Evolutionary conservation across 2,797 vertebrate genomes (phyloP), one percentile per base, ranked within the genome.

Genomic region (Selene dorsalis): DNA sequence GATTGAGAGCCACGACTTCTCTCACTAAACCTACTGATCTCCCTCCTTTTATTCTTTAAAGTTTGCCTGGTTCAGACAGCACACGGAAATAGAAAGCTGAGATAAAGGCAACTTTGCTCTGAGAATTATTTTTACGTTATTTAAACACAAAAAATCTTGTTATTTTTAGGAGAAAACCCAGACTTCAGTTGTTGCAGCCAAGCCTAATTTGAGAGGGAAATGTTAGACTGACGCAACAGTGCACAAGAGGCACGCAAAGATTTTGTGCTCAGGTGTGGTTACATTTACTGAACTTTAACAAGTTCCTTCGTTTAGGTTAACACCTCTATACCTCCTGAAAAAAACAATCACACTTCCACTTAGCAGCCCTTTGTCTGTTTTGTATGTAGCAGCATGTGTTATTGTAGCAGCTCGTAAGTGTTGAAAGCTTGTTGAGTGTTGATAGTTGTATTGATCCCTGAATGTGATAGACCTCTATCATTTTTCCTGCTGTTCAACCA

Each of bases 11-110:
- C 10, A 26, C 38, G 67, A 81, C 68, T 70, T 55, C 26, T 76
- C 69, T 59, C 41, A 68, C 67, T 63, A 76, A 79, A 80, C 57
- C 73, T 52, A 85, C 60, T 84, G 65, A 78, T 73, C 73, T 82
- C 50, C 24, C 10, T 41, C 16, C 45, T 68, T 80, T 79, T 87
- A 69, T 86, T 85, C 83, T 79, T 57, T 45, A 63, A 61, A 68
- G 60, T 75, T 62, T 53, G 7, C 11, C 41, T n/a, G 35, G 16
- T 76, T 78, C 70, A 72, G n/a, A 68, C 26, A 38, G 45, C 38
- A 64, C 48, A 74, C 0, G 1, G 24, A 61, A 64, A 74, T 32
- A 47, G 61, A 73, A 58, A 57, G 39, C 55, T 57, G 9, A 62
- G 69, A 63, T 64, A 45, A 65, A 80, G 65, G 35, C 48, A 61